Evolutionary conservation across 2,888 invertebrate species (phyloP).

Genomic region (Oxytorus armatus): DNA sequence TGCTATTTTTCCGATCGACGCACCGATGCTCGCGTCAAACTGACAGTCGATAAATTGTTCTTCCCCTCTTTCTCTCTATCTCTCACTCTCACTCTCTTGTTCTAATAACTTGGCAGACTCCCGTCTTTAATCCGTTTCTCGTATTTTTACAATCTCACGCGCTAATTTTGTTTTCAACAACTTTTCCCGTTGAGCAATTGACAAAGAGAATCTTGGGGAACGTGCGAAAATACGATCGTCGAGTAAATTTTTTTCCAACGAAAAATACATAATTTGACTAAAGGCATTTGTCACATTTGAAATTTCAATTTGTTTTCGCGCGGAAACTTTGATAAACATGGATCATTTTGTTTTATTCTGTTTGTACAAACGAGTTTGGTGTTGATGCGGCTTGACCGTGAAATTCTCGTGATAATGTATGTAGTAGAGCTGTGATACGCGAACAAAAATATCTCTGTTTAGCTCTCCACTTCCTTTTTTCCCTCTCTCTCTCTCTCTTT

Average conservation of each 20-base stretch:
- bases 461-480: neutral
- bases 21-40: conserved; percentile 62
- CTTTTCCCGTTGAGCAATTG: neutral
- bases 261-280: too few relatives aligned
- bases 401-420: neutral
- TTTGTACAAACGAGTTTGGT: neutral
- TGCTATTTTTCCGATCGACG: conserved; percentile 63
- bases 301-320: neutral
- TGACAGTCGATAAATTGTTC: conserved; percentile 64
- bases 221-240: conserved; percentile 16
- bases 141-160: conserved; percentile 7
- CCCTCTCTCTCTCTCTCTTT: neutral
- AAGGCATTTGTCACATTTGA: too few relatives aligned
- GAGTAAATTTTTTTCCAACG: neutral
- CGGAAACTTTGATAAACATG: neutral
- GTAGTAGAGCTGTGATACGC: too few relatives aligned
- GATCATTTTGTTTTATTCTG: neutral
- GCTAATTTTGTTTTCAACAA: conserved; percentile 14
- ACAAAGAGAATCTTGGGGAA: neutral
- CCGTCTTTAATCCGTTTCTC: conserved; percentile 13
- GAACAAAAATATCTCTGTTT: conserved; percentile 42
- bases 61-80: conserved; percentile 12
- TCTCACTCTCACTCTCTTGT: neutral
- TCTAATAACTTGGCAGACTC: conserved; percentile 20
- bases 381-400: conserved; percentile 7